A percentile compares a stretch with the other conserved stretches of the same genome.
phyloP scores from a whole-genome alignment of 1,140 invertebrate species.

The Aphidius gifuensis region DNA sequence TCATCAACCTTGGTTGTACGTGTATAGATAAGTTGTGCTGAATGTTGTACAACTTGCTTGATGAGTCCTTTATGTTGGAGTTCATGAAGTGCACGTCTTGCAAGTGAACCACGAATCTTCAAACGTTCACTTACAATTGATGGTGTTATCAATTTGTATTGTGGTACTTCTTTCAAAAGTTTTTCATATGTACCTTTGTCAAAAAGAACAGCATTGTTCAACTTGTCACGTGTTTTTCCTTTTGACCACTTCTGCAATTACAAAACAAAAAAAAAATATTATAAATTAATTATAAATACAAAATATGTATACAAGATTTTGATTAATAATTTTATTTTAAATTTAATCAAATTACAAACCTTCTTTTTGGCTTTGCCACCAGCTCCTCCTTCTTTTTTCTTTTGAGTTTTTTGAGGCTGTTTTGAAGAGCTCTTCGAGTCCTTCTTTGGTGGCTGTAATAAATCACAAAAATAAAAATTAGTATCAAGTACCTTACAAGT shows the following conservation, averaged over 20 bases:
- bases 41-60: slow-evolving; percentile 95
- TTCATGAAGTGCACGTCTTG: slow-evolving; percentile 89
- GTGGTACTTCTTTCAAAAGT: slow-evolving; percentile 94
- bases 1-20: slow-evolving; percentile 93
- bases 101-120: slow-evolving; percentile 97
- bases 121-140: slow-evolving; percentile 98
- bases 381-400: slow-evolving; percentile 95
- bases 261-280: too few species aligned
- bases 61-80: slow-evolving; percentile 91
- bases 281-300: background rate
- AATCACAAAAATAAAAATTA: too few species aligned
- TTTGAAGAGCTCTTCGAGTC: slow-evolving; percentile 87
- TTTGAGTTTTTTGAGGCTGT: slow-evolving; percentile 89
- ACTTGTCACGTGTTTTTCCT: slow-evolving; percentile 99
- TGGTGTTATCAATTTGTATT: slow-evolving; percentile 98
- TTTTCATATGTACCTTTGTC: slow-evolving; percentile 98
- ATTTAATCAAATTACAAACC: slow-evolving; percentile 54
- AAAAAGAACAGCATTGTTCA: slow-evolving; percentile 98
- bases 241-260: slow-evolving; percentile 97
- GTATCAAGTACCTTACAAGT: too few species aligned
- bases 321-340: slow-evolving; percentile 11
- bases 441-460: slow-evolving; percentile 88
- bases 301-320: background rate
- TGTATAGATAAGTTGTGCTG: slow-evolving; percentile 96
- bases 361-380: slow-evolving; percentile 99